Evolutionary conservation across 2,797 vertebrate species (phyloP), one percentile per base, ranked within the genome.

Genomic region (Pteropus rufus): DNA sequence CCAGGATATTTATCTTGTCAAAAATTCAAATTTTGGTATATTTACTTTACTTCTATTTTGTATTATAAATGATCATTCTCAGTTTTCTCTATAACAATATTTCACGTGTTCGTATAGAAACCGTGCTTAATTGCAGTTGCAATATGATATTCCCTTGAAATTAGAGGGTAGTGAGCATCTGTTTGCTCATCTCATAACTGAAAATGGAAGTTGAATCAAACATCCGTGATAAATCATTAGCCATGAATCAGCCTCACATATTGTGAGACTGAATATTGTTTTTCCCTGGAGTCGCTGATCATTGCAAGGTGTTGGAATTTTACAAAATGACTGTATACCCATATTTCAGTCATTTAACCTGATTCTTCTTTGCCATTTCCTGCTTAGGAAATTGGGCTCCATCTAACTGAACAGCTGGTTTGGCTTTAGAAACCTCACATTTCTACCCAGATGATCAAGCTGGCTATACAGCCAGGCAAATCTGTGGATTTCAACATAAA

Each of bases 161-260:
- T 92, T 65, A 95, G 29, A 76, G 54, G 9, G 24, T 52, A n/a
- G 29, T 90, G 60, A 86, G 69, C 75, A 89, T 92, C 75, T 97
- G 58, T 67, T 89, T 83, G 81, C 69, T 97, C 64, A 46, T 89
- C 34, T 84, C 56, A 49, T 36, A 81, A 62, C 16, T 41, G 14
- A 73, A 93, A 89, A 58, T 82, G 19, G 49, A 92, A 84, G 36
- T 23, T 36, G 85, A 93, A 79, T 86, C 80, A 87, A 94, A 95
- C 26, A 72, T 65, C n/a, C 24, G 0, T 76, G 88, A 84, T 81
- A 39, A 85, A 69, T 93, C 67, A 26, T 69, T 95, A 69, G 56
- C 54, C 58, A 62, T 52, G 79, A 95, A 60, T 92, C 54, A 94
- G 26, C 41, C 67, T 81, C 81, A 29, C 39, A 62, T 64, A 52